phyloP scores from a whole-genome alignment of 2,888 invertebrate species.

The Xylocampa areola region DNA sequence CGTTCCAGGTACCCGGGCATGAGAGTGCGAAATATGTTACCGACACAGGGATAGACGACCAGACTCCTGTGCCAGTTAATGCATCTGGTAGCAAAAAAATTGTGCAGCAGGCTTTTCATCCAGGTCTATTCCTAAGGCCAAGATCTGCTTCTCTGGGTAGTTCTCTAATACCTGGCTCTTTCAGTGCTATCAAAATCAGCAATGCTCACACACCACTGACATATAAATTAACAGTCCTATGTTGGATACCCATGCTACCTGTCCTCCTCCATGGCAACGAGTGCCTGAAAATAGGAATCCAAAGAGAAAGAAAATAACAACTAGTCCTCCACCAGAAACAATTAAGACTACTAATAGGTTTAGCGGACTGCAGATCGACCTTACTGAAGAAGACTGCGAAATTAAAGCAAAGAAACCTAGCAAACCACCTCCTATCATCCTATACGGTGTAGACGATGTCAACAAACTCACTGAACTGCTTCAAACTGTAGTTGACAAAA shows the following conservation, averaged over 20 bases:
- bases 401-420: background rate
- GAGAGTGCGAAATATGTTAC: too few species aligned
- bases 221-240: too few species aligned
- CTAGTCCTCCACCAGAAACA: background rate
- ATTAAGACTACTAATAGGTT: background rate
- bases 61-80: too few species aligned
- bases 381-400: constrained; percentile 4
- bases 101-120: constrained; percentile 18
- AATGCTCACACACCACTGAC: background rate
- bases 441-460: constrained; percentile 8
- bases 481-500: constrained; percentile 2
- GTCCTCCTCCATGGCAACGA: background rate
- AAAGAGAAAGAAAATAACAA: background rate
- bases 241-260: background rate
- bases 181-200: too few species aligned
- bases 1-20: too few species aligned
- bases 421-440: constrained; percentile 1
- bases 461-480: constrained; percentile 9
- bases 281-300: background rate
- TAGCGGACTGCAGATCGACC: background rate
- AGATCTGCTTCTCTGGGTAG: constrained; percentile 1
- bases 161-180: too few species aligned
- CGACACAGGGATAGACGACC: too few species aligned
- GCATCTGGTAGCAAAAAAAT: constrained; percentile 5
- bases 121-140: constrained; percentile 3